These are phyloP conservation scores for Daubentonia madagascariensis DNA, from an alignment of 2,113 vertebrate genomes.

Conservation along the genomic window DNA sequence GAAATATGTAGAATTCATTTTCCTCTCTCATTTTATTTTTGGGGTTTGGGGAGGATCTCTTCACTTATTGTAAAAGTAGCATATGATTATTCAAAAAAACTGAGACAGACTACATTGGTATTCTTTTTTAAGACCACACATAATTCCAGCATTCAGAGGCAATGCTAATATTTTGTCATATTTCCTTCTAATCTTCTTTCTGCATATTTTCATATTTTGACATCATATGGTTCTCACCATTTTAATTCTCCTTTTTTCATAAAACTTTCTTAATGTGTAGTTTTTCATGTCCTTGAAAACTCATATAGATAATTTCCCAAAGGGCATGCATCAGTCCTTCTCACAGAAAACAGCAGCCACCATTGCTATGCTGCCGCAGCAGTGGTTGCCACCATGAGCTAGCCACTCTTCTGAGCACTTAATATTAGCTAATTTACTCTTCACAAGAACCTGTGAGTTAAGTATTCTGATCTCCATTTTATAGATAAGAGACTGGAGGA, in stretches of 20 bases:
- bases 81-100: not conserved
- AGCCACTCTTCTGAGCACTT: rapidly evolving
- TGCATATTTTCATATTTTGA: not conserved
- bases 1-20: not conserved
- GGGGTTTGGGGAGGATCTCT: not conserved
- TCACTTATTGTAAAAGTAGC: not conserved
- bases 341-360: rapidly evolving
- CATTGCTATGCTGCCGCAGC: rapidly evolving
- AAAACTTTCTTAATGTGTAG: not conserved
- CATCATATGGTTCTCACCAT: not conserved
- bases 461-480: rapidly evolving
- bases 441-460: rapidly evolving
- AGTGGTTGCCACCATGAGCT: rapidly evolving
- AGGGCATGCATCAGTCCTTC: rapidly evolving
- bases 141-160: not conserved
- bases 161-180: rapidly evolving
- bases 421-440: rapidly evolving
- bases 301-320: rapidly evolving
- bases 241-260: not conserved
- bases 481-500: not conserved
- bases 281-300: not conserved
- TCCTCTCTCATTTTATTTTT: not conserved
- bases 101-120: not conserved
- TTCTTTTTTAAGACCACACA: not conserved
- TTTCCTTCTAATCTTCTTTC: not conserved